Evolutionary conservation across 2,888 invertebrate genomes (phyloP), one percentile per base, ranked within the genome.

Genomic region (Athalia cordata): DNA sequence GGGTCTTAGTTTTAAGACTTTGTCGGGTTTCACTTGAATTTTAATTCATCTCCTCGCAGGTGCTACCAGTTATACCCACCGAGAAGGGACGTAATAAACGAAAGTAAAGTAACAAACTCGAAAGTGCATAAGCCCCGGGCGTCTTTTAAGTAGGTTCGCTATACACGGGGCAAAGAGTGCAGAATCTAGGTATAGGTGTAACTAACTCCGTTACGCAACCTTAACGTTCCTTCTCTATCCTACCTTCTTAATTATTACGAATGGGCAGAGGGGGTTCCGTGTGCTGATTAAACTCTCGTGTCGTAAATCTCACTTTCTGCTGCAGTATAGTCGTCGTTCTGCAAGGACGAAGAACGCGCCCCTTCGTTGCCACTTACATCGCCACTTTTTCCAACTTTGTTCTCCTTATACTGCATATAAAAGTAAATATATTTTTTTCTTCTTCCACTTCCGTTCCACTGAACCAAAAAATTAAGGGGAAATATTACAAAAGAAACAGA

Each of bases 221-320:
- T 59, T 72, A 29, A 7, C 57, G 72, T 49, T 72, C 13, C 47
- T 57, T 29, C 57, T 72, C 57, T 72, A 45, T 13, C 43, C 72
- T 72, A 29, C 64, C 64, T 57, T 55, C 74, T 83, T 83, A 83
- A 83, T 83, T 83, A 83, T 83, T 82, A 82, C 82, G 81, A 83
- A 83, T 82, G 81, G 82, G 81, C 80, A 65, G 81, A 65, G 81
- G 29, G 29, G 74, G 80, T 74, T 82, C 81, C 81, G 78, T 81
- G 81, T 81, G 80, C 82, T 83, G 83, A 83, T 83, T 83, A 83
- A 83, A 83, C 81, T 83, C 80, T 79, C 79, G 57, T 81, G 80
- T 81, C 79, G 82, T 83, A 81, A 82, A 83, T 83, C 80, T 79
- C 80, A 68, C 72, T 77, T 72, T 72, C 59, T 7, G 68, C 55